Evolutionary conservation across 2,113 vertebrate genomes (phyloP).

Genomic region (Megaptera novaeangliae): DNA sequence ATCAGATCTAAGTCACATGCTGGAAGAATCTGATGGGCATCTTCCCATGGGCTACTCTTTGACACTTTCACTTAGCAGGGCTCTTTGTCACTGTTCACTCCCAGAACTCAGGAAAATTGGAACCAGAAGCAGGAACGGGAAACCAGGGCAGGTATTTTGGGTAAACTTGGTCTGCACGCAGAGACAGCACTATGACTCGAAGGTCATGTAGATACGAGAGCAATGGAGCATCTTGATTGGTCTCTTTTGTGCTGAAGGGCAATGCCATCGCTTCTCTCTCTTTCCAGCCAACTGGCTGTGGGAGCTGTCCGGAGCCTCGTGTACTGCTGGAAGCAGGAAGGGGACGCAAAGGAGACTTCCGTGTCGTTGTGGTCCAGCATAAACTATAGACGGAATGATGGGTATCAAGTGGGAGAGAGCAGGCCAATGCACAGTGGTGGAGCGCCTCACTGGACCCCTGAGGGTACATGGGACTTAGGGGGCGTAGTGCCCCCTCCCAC

Average conservation of each 20-base stretch:
- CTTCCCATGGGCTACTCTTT: fast-evolving
- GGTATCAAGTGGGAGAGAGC: background rate
- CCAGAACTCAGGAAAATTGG: background rate
- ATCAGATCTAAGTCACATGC: fast-evolving
- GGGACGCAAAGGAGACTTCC: background rate
- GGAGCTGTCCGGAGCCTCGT: fast-evolving
- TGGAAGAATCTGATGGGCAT: fast-evolving
- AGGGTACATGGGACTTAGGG: fast-evolving
- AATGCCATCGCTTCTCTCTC: background rate
- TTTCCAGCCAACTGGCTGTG: background rate
- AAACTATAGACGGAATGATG: fast-evolving
- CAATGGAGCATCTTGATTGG: no score
- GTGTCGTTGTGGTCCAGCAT: fast-evolving
- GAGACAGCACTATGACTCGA: background rate
- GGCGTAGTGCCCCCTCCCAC: fast-evolving
- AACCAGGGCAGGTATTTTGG: fast-evolving
- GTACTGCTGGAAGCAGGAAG: background rate
- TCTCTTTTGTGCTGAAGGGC: background rate
- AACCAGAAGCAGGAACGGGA: background rate
- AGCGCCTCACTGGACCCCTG: fast-evolving
- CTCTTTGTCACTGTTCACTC: no score
- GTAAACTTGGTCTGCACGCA: fast-evolving
- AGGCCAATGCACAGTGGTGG: no score
- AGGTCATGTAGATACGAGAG: fast-evolving
- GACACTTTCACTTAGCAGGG: fast-evolving